phyloP scores from a whole-genome alignment of 1,140 invertebrate species.

The Dendrolimus kikuchii region DNA sequence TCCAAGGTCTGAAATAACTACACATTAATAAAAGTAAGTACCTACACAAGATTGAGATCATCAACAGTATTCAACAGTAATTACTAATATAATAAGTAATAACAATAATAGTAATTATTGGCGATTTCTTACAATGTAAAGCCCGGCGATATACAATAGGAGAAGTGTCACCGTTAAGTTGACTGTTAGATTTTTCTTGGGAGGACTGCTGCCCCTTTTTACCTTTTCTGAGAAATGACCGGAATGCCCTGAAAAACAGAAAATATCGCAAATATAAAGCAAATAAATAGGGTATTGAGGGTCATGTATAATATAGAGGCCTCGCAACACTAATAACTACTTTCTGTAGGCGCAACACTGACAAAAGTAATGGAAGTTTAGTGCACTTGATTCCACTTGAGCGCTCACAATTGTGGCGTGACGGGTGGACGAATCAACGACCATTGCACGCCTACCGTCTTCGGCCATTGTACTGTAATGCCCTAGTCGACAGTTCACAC shows the following conservation, averaged over 20 bases:
- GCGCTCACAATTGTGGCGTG: constrained; percentile 52
- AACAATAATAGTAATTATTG: not conserved
- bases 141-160: constrained; percentile 56
- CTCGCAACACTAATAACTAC: constrained; percentile 40
- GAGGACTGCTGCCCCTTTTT: constrained; percentile 39
- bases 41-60: too few relatives aligned
- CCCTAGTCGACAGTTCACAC: not conserved
- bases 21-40: too few relatives aligned
- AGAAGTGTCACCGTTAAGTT: constrained; percentile 48
- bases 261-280: constrained; percentile 5
- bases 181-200: constrained; percentile 25
- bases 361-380: constrained; percentile 64
- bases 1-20: too few relatives aligned
- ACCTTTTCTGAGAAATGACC: constrained; percentile 68
- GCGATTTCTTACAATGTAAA: constrained; percentile 47
- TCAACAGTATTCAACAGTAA: too few relatives aligned
- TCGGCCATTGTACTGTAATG: constrained; percentile 13
- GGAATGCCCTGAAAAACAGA: constrained; percentile 53
- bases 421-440: constrained; percentile 28
- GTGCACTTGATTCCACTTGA: constrained; percentile 65
- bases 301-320: constrained; percentile 4
- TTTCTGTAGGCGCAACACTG: constrained; percentile 58
- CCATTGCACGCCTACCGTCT: constrained; percentile 26
- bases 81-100: not conserved
- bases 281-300: too few relatives aligned